Base-by-base conservation (phyloP, 2,797 vertebrate genomes). In the Poliocrania exsul region DNA sequence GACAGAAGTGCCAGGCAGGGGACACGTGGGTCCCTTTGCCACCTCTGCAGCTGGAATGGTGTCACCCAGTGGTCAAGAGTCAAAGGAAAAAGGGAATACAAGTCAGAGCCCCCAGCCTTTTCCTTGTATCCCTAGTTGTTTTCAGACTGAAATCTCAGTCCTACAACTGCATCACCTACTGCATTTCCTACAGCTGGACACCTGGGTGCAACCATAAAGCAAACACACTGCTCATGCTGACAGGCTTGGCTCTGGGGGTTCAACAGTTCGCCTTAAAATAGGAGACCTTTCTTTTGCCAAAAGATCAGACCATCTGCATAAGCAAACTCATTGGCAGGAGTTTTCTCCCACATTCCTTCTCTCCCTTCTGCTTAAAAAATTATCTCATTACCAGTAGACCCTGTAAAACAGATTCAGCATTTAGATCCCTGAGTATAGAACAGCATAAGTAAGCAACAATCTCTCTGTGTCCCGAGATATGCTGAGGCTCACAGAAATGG, bases 221-320 rank as follows among this genome's bases (percentile, higher is more conserved):
- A 47, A 24, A 35, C 47, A 51, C 5, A 1, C 35, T 54, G 62
- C 70, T 85, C 0, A 0, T 12, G 33, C 71, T 60, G 79, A 80
- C 71, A 71, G 33, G 49, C 38, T 54, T 53, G 71, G 78, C 60
- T 85, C 40, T 5, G 20, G 9, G 46, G 26, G 33, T 70, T 75
- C 83, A 95, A 20, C 42, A 57, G 57, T 65, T 90, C 77, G 86
- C 78, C 80, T 77, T 73, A 50, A 90, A 88, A 77, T 35, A 81
- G 13, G 64, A 62, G 60, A 77, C 53, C 6, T n/a, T 71, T 20
- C 42, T 60, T 61, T 66, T 42, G 70, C 86, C 90, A 73, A 56
- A 50, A 74, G 17, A 71, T 31, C 70, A 28, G 73, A 50, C 26
- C 1, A 6, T 72, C 86, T 90, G 66, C 70, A 58, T 5, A 62